Evolutionary conservation across 2,113 vertebrate genomes (phyloP), one percentile per base, ranked within the genome.

Genomic region (Sarotherodon lohbergeri): DNA sequence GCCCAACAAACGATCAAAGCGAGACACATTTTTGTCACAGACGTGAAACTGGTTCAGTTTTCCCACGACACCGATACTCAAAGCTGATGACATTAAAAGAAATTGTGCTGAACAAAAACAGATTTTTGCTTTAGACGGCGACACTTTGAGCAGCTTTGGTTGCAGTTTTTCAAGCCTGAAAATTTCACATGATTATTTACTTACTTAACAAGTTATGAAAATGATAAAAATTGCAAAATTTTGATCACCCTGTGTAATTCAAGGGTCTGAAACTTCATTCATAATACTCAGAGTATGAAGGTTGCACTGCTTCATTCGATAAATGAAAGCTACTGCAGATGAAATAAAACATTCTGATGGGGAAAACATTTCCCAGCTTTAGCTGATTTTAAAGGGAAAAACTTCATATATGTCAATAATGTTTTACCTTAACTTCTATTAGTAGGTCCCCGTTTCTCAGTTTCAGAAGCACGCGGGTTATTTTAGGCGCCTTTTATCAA

Each of bases 391-490:
- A 46, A 46, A 17, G 13, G 24, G 41, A 11, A 73, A 73, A 48
- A 27, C 22, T 48, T 17, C 14, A 0, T 2, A 0, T 46, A 0
- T 43, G 9, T 48, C 71, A 76, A 46, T 14, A 48, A 76, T 19
- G 27, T 50, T 50, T 78, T 32, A 78, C 16, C 9, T 17, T 76
- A 48, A 76, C 43, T 4, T 12, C 63, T 63, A 66, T 66, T 39
- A 66, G 61, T n/a, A 41, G 63, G 6, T 41, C 36, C n/a, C 3
- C 0, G 10, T 2, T 68, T 41, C 63, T 68, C 71, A 0, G 9
- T 50, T 48, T 50, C 24, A 50, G 1, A 50, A 17, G 22, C 13
- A 2, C 1, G 4, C 3, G 0, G 71, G 43, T 76, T 48, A 29
- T 48, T 76, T 76, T 19, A 76, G 6, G 41, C 4, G 2, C 14